Evolutionary conservation across 2,113 vertebrate species (phyloP), one percentile per base, ranked within the genome.

Genomic region (Bombycilla garrulus): DNA sequence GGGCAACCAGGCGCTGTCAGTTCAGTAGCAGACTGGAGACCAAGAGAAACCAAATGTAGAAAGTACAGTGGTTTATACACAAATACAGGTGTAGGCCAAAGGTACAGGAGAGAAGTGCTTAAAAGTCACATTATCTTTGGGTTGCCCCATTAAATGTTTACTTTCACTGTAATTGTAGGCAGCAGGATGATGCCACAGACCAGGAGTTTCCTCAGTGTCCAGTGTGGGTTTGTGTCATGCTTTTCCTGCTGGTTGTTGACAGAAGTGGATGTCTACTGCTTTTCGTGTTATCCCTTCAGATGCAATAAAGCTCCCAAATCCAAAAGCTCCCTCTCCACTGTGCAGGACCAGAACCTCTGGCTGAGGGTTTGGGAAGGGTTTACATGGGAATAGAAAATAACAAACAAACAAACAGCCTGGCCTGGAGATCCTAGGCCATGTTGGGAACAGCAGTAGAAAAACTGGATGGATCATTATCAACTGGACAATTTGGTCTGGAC

Each of bases 201-300:
- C 40, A 40, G 48, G 48, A 57, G 25, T 40, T 47, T 61, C 58
- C 53, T 71, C 28, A 8, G 2, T 0, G 0, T 8, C 12, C 1
- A 0, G 6, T 61, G 45, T 50, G 18, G 4, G 24, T 61, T 70
- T 87, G 28, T 71, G 31, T 29, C 3, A 2, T 38, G 42, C 42
- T 84, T 82, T 91, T 89, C 53, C 81, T 81, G 2, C 18, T 44
- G 4, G 10, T 21, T 66, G 6, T 38, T 70, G 45, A 26, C 35
- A 73, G 47, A 57, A 91, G 36, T 24, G 19, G 9, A 36, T 3
- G 0, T 69, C 79, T 79, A 12, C 28, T 71, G 42, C 2, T 86
- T 62, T 50, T 60, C 13, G 29, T 86, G 80, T 80, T 15, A 66
- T 36, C 71, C 35, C 18, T 66, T 85, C 81, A 60, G 40, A 26